These are phyloP conservation scores for Pachypanchax playfairii DNA, from an alignment of 2,113 vertebrate species.

Conservation along the genomic window DNA sequence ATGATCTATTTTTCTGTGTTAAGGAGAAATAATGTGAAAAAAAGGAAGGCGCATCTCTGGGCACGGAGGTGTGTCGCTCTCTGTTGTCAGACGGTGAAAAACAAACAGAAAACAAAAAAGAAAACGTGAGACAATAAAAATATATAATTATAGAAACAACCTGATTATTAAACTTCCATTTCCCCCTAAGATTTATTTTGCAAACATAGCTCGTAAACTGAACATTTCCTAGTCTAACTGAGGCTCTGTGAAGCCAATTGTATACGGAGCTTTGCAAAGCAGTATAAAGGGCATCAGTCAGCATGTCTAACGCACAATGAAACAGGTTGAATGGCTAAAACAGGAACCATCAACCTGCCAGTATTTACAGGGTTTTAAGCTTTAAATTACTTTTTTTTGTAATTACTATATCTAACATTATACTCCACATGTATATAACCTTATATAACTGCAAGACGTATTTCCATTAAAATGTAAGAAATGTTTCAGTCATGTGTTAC, in stretches of 20 bases:
- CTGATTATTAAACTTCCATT: too few species aligned
- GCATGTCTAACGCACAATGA: constrained; percentile 43
- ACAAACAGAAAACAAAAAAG: constrained; percentile 6
- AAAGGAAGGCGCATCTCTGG: constrained; percentile 5
- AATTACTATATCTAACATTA: too few species aligned
- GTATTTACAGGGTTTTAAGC: constrained; percentile 21
- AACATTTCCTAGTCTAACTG: background rate
- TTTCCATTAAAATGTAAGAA: background rate
- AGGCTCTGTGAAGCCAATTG: constrained; percentile 11
- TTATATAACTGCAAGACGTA: background rate
- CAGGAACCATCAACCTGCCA: constrained; percentile 5
- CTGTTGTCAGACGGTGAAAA: constrained; percentile 34
- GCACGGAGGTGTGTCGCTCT: constrained; percentile 46
- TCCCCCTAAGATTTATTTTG: background rate
- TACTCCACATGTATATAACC: background rate
- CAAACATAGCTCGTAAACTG: background rate
- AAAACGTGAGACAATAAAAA: too few species aligned
- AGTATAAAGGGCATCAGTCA: constrained; percentile 30
- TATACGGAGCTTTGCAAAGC: constrained; percentile 7
- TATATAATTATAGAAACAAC: too few species aligned
- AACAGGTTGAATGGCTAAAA: constrained; percentile 56
- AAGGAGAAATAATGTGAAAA: background rate
- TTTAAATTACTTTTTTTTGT: too few species aligned
- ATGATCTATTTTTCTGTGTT: background rate
- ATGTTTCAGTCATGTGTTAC: too few species aligned